Percentiles rank a stretch among this genome's conserved stretches.
Evolutionary conservation across 2,113 vertebrate genomes (phyloP).

Genomic region (Paedocypris sp.): DNA sequence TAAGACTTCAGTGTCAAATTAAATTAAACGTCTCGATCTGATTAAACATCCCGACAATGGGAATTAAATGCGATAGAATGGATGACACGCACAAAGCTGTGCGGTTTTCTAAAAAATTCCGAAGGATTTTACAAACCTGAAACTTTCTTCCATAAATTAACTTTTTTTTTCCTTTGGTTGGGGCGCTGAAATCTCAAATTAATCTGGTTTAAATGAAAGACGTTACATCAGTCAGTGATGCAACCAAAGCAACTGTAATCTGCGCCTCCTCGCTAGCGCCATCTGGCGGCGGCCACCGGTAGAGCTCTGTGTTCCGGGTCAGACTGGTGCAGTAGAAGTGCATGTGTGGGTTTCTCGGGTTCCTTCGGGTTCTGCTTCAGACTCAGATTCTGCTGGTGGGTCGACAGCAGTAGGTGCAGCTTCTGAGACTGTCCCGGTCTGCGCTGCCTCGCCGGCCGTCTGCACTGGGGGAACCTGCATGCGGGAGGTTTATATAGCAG

Average conservation of each 20-base stretch:
- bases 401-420: slow-evolving; percentile 69
- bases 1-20: background rate
- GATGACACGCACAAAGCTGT: too few relatives aligned
- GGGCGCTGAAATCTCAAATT: slow-evolving; percentile 12
- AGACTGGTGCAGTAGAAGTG: slow-evolving; percentile 51
- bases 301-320: slow-evolving; percentile 55
- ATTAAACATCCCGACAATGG: slow-evolving; percentile 8
- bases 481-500: background rate
- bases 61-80: too few relatives aligned
- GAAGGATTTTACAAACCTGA: background rate
- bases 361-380: slow-evolving; percentile 9
- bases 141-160: background rate
- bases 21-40: too few relatives aligned
- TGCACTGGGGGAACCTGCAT: slow-evolving; percentile 57
- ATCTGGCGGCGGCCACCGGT: slow-evolving; percentile 42
- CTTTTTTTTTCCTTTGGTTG: slow-evolving; percentile 24
- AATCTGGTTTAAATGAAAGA: background rate
- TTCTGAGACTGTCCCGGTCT: slow-evolving; percentile 61
- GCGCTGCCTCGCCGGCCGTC: slow-evolving; percentile 57
- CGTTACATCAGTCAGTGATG: background rate
- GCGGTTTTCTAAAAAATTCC: background rate
- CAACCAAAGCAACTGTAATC: background rate
- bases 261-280: slow-evolving; percentile 19
- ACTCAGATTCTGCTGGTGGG: slow-evolving; percentile 65
- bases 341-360: slow-evolving; percentile 25